Evolutionary conservation across 2,797 vertebrate genomes (phyloP), one percentile per base, ranked within the genome.

Genomic region (Crax fasciolata): DNA sequence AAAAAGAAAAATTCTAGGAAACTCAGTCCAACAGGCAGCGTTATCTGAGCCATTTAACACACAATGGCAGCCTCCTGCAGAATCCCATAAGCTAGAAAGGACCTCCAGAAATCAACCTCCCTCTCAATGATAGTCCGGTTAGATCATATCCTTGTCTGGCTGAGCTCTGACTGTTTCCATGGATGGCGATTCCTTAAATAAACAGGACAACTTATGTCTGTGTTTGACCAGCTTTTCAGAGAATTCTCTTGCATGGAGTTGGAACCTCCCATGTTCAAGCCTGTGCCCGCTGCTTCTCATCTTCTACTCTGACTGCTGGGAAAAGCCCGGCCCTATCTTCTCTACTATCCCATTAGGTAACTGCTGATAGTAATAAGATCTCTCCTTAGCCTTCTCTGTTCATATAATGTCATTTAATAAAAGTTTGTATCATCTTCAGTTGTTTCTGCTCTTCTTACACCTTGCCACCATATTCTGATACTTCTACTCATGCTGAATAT

Each of bases 201-300:
- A 6, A 28, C 38, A 58, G 25, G 12, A 18, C 21, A 79, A 27
- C 43, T 13, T 39, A 13, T 30, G 23, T 13, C n/a, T 1, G 4
- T 25, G 13, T 63, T 57, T 80, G 27, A 52, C 9, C 19, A 63
- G 55, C 62, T 57, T 63, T 28, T 28, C 6, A 18, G 38, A 9
- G 19, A 73, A 25, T 10, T 74, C 51, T 63, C 27, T 46, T 70
- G 8, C 23, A 48, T 25, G 27, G 21, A 2, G 19, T 38, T 35
- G 25, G 48, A 73, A 67, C 6, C 3, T 32, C 19, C 9, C 7
- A 11, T 14, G 17, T 72, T 73, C 41, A n/a, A 49, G 18, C 3
- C 30, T 43, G 43, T 57, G n/a, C n/a, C 16, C 0, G 0, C 18
- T 51, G 55, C 9, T 0, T 0, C 7, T 57, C 24, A 6, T 10